Conservation (phyloP, 2,888 invertebrate genomes). For the Villa cingulata region DNA sequence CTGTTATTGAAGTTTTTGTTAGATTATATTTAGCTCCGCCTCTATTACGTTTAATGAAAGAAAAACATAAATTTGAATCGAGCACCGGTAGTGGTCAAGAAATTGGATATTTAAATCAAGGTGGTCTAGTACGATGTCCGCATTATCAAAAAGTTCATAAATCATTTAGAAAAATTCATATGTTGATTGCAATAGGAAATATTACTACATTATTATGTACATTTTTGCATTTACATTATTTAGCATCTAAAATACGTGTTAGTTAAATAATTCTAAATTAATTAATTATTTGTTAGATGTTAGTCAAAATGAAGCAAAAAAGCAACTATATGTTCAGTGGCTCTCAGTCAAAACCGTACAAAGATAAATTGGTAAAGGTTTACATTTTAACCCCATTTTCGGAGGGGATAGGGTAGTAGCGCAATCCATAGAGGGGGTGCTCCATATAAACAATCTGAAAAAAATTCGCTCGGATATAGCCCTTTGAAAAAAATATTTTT, state of each 20-base stretch:
- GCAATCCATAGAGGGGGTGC: no score
- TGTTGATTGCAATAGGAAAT: conserved; percentile 67
- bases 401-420: no score
- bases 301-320: no score
- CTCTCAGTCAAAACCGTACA: no score
- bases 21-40: conserved; percentile 65
- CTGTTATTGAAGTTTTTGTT: conserved; percentile 56
- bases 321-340: no score
- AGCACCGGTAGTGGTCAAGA: conserved; percentile 66
- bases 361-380: no score
- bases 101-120: conserved; percentile 57
- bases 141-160: conserved; percentile 63
- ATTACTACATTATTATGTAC: conserved; percentile 55
- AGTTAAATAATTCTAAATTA: no score
- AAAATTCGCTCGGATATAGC: no score
- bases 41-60: conserved; percentile 56
- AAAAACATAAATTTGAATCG: conserved; percentile 61
- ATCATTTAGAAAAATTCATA: conserved; percentile 62
- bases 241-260: conserved; percentile 39
- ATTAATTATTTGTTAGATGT: no score
- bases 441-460: no score
- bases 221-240: conserved; percentile 51
- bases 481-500: no score
- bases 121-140: conserved; percentile 59
- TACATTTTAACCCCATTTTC: no score